These are phyloP conservation scores for Strix aluco DNA, from an alignment of 2,113 vertebrate genomes.

Conservation along the genomic window DNA sequence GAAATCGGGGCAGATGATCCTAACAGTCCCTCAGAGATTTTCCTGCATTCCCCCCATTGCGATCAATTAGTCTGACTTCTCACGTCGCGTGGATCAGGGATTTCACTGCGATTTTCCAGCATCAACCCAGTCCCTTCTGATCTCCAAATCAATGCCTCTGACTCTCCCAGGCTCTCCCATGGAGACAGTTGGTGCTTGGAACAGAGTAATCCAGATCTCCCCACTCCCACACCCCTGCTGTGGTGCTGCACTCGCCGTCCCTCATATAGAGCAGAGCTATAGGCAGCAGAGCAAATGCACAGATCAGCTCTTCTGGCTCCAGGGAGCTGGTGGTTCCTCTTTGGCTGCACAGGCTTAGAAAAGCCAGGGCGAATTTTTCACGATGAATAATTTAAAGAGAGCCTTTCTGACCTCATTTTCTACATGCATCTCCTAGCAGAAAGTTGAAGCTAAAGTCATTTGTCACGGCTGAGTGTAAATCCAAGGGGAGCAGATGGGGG, in stretches of 20 bases:
- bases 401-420: constrained; percentile 66
- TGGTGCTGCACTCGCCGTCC: not conserved
- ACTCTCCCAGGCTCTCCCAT: not conserved
- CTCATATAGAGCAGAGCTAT: not conserved
- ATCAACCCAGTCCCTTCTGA: not conserved
- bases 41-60: not conserved
- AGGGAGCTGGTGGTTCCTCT: constrained; percentile 21
- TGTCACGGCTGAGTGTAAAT: constrained; percentile 42
- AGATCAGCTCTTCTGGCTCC: not conserved
- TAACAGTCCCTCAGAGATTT: not conserved
- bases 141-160: not conserved
- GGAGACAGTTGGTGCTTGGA: constrained; percentile 41
- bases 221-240: constrained; percentile 54
- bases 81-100: fast-evolving
- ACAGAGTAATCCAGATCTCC: constrained; percentile 49
- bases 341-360: constrained; percentile 28
- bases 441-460: constrained; percentile 59
- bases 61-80: not conserved
- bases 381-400: constrained; percentile 63
- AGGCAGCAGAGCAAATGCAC: not conserved
- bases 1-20: not conserved
- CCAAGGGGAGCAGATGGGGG: constrained; percentile 65
- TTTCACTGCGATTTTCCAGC: not conserved
- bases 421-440: constrained; percentile 50
- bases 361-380: constrained; percentile 5